These are phyloP conservation scores for Micronycteris hirsuta DNA, from an alignment of 2,113 vertebrate species.

Conservation along the genomic window DNA sequence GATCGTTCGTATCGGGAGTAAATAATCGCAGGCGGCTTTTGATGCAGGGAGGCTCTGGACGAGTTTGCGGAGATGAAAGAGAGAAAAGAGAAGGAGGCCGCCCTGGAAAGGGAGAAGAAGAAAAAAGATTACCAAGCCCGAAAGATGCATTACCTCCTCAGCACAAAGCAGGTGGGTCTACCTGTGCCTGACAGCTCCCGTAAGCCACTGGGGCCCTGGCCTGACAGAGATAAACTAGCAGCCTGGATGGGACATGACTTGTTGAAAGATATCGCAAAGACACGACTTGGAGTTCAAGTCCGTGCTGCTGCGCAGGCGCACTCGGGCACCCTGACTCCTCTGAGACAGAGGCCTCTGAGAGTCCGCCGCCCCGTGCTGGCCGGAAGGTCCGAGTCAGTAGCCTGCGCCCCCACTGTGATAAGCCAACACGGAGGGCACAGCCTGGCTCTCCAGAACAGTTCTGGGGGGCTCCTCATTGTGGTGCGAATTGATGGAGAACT, in stretches of 20 bases:
- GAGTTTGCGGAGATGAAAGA: slow-evolving; percentile 84
- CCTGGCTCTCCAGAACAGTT: slow-evolving; percentile 77
- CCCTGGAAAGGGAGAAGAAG: slow-evolving; percentile 82
- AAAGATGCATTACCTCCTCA: slow-evolving; percentile 94
- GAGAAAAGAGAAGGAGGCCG: slow-evolving; percentile 80
- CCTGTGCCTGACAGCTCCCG: slow-evolving; percentile 81
- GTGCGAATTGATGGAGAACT: slow-evolving; percentile 72
- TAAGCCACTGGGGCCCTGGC: slow-evolving; percentile 72
- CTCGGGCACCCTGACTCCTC: slow-evolving; percentile 74
- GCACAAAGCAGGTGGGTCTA: slow-evolving; percentile 91
- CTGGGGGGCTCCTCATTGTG: slow-evolving; percentile 74
- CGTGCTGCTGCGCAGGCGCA: slow-evolving; percentile 72
- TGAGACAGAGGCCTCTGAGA: slow-evolving; percentile 74
- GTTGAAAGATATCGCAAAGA: slow-evolving; percentile 85
- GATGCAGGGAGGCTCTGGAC: slow-evolving; percentile 86
- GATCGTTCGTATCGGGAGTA: slow-evolving; percentile 22
- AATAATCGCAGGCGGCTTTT: slow-evolving; percentile 54
- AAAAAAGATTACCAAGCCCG: slow-evolving; percentile 83
- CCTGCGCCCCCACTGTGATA: slow-evolving; percentile 73
- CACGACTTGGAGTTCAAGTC: slow-evolving; percentile 84
- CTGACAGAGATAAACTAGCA: slow-evolving; percentile 86
- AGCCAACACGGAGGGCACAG: slow-evolving; percentile 75
- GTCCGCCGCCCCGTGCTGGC: slow-evolving; percentile 62
- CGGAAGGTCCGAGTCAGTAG: slow-evolving; percentile 76
- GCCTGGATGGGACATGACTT: slow-evolving; percentile 85